Conservation (phyloP, 2,888 invertebrate genomes). For the Cephus pygmeus region DNA sequence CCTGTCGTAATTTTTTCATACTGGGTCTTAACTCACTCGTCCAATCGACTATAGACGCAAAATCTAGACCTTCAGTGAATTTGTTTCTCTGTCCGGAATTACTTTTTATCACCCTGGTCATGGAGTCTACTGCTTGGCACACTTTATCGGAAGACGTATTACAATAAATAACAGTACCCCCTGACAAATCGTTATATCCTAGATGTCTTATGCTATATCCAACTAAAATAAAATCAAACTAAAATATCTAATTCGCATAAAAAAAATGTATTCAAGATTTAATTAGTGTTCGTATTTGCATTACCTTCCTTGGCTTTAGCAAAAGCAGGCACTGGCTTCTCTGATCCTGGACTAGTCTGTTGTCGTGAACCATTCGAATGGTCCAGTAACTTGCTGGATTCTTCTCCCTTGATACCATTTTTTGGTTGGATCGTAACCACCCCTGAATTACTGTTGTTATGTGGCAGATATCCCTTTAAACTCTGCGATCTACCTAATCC, state of each 20-base stretch:
- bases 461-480: constrained; percentile 45
- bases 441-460: constrained; percentile 31
- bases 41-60: constrained; percentile 80
- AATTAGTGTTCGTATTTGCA: constrained; percentile 2
- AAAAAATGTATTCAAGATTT: background rate
- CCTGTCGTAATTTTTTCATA: constrained; percentile 82
- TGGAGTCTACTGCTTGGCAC: constrained; percentile 69
- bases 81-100: constrained; percentile 72
- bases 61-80: constrained; percentile 77
- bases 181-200: constrained; percentile 23
- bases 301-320: constrained; percentile 62
- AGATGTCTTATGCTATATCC: background rate
- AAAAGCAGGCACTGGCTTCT: constrained; percentile 50
- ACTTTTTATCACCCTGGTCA: constrained; percentile 69
- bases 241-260: constrained; percentile 1
- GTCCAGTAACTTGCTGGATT: constrained; percentile 57
- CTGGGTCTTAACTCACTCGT: constrained; percentile 81
- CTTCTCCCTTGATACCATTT: constrained; percentile 48
- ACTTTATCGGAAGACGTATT: constrained; percentile 48
- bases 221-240: background rate
- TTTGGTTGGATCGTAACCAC: constrained; percentile 63
- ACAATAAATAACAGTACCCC: constrained; percentile 43
- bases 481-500: constrained; percentile 49
- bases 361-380: constrained; percentile 34
- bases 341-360: constrained; percentile 37